Evolutionary conservation across 1,140 invertebrate species (phyloP).

Genomic region (Neocloeon triangulifer): DNA sequence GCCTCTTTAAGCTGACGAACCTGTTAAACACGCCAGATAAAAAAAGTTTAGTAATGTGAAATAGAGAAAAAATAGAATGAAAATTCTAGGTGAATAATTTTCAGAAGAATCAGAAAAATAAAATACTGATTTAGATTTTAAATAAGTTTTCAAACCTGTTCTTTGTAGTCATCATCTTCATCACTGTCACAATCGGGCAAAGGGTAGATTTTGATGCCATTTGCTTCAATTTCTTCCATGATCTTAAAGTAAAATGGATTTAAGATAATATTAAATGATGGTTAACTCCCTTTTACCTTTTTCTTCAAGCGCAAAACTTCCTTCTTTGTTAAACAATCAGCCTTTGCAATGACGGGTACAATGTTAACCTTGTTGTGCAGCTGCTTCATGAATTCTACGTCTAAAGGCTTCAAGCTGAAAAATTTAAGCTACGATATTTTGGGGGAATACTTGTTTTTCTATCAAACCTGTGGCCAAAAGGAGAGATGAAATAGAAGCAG

Average conservation of each 20-base stretch:
- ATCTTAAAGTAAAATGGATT: conserved; percentile 29
- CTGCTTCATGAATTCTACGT: conserved; percentile 98
- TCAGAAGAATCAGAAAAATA: not conserved
- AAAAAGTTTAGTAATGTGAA: too few species aligned
- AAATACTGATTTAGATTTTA: not conserved
- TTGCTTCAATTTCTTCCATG: conserved; percentile 58
- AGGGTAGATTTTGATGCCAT: conserved; percentile 83
- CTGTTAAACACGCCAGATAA: too few species aligned
- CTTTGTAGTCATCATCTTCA: conserved; percentile 86
- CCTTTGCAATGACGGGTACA: conserved; percentile 96
- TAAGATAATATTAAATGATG: too few species aligned
- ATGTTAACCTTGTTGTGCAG: conserved; percentile 97
- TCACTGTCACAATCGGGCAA: conserved; percentile 89
- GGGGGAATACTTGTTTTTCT: conserved; percentile 7
- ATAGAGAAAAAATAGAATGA: too few species aligned
- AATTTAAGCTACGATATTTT: conserved; percentile 5
- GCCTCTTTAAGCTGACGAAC: conserved; percentile 78
- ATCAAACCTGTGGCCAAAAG: conserved; percentile 80
- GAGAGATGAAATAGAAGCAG: conserved; percentile 98
- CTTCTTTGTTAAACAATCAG: conserved; percentile 90
- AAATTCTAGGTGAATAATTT: too few species aligned
- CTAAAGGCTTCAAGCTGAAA: conserved; percentile 41
- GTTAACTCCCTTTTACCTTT: too few species aligned
- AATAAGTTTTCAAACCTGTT: conserved; percentile 32
- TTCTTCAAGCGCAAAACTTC: conserved; percentile 78